phyloP scores from a whole-genome alignment of 1,140 invertebrate genomes.

The Lysiphlebus fabarum region DNA sequence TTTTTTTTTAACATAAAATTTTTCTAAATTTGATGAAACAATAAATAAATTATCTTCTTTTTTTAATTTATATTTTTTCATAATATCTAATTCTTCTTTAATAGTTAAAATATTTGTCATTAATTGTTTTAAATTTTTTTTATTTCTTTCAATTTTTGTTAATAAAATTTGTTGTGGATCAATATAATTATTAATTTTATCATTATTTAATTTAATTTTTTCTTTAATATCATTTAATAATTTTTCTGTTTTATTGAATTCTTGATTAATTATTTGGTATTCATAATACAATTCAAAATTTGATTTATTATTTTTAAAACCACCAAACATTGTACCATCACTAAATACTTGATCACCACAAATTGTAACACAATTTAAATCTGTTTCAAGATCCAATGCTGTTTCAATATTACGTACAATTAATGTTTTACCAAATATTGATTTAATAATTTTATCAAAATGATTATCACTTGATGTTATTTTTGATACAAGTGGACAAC shows the following conservation, averaged over 20 bases:
- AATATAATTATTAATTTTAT: constrained; percentile 73
- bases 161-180: constrained; percentile 73
- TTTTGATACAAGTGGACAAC: constrained; percentile 95
- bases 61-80: no score
- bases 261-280: constrained; percentile 77
- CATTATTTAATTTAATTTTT: constrained; percentile 82
- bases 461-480: constrained; percentile 82
- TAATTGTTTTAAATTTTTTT: no score
- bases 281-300: constrained; percentile 97
- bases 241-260: constrained; percentile 78
- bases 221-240: constrained; percentile 76
- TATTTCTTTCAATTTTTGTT: no score
- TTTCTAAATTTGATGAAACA: no score
- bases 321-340: constrained; percentile 94
- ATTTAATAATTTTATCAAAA: constrained; percentile 90
- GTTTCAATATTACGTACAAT: constrained; percentile 96
- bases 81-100: no score
- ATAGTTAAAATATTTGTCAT: no score
- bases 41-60: no score
- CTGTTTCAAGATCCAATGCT: constrained; percentile 89
- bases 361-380: constrained; percentile 97
- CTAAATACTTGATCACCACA: constrained; percentile 88
- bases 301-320: constrained; percentile 93
- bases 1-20: no score
- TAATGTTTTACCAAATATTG: constrained; percentile 96